Conservation (phyloP, 2,113 vertebrate genomes). For the Ptilonorhynchus violaceus region DNA sequence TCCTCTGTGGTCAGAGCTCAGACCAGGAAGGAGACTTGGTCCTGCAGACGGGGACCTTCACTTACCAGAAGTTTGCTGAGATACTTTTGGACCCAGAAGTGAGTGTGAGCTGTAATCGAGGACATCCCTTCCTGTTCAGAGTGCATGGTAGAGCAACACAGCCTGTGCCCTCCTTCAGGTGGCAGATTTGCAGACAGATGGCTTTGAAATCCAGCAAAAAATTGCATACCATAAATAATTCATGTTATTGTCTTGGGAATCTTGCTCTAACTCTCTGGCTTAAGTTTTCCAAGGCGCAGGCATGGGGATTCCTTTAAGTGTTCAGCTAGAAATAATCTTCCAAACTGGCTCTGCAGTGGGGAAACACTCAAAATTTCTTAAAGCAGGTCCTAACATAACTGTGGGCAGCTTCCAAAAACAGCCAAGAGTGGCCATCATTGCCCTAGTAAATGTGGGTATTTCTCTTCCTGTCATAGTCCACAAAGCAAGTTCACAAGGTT, state of each 20-base stretch:
- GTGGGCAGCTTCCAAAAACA: neutral
- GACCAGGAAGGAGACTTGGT: conserved; percentile 87
- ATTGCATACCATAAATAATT: neutral
- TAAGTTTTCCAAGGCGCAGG: neutral
- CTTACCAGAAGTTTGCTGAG: conserved; percentile 83
- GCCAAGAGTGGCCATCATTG: neutral
- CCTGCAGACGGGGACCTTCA: conserved; percentile 86
- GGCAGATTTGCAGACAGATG: neutral
- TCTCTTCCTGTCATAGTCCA: neutral
- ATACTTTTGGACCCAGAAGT: conserved; percentile 86
- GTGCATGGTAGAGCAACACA: rapidly evolving
- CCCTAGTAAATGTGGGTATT: neutral
- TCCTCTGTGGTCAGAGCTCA: conserved; percentile 89
- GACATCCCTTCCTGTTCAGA: neutral
- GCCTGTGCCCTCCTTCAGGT: neutral
- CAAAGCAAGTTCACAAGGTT: neutral
- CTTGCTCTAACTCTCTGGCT: neutral
- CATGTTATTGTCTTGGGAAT: neutral
- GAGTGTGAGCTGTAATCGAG: conserved; percentile 21
- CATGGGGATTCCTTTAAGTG: neutral
- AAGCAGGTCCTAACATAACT: neutral
- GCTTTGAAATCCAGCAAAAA: neutral
- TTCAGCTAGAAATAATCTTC: neutral
- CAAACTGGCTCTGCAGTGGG: neutral
- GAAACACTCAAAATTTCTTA: neutral